phyloP scores from a whole-genome alignment of 1,140 invertebrate genomes.

The Drosophila bocki region DNA sequence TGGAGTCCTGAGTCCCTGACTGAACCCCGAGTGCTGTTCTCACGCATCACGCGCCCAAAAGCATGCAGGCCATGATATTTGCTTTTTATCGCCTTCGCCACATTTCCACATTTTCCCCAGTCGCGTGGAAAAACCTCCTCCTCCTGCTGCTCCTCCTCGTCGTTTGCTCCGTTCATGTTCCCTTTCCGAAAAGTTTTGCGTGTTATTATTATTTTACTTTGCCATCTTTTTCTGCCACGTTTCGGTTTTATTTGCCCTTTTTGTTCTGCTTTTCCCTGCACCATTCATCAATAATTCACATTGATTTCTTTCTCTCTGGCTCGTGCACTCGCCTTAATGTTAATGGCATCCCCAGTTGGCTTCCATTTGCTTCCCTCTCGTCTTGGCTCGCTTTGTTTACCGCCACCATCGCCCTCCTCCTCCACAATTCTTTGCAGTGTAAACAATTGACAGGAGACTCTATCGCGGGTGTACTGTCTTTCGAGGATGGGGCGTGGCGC shows the following conservation, averaged over 20 bases:
- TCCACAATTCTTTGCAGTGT: slow-evolving; percentile 50
- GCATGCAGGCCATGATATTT: slow-evolving; percentile 79
- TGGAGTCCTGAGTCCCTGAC: slow-evolving; percentile 8
- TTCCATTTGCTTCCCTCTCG: slow-evolving; percentile 7
- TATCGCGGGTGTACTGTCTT: slow-evolving; percentile 22
- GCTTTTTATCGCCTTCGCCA: slow-evolving; percentile 68
- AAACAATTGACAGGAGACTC: slow-evolving; percentile 68
- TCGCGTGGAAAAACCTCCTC: not conserved
- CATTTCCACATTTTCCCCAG: slow-evolving; percentile 40
- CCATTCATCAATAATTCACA: slow-evolving; percentile 84
- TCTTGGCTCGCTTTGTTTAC: slow-evolving; percentile 33
- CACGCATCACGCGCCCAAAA: slow-evolving; percentile 74
- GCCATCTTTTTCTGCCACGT: slow-evolving; percentile 68
- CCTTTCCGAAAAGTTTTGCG: slow-evolving; percentile 42
- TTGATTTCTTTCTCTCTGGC: slow-evolving; percentile 62
- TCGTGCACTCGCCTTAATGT: slow-evolving; percentile 28
- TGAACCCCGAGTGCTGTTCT: slow-evolving; percentile 45
- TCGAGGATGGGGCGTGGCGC: not conserved
- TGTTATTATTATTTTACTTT: slow-evolving; percentile 76
- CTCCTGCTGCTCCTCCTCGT: not conserved
- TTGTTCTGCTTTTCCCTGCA: slow-evolving; percentile 43
- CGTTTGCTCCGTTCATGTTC: slow-evolving; percentile 5
- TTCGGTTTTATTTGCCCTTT: slow-evolving; percentile 60
- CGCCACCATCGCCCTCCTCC: not conserved
- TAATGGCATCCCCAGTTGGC: slow-evolving; percentile 55